Conservation (phyloP, 1,140 invertebrate genomes). For the Triops cancriformis region DNA sequence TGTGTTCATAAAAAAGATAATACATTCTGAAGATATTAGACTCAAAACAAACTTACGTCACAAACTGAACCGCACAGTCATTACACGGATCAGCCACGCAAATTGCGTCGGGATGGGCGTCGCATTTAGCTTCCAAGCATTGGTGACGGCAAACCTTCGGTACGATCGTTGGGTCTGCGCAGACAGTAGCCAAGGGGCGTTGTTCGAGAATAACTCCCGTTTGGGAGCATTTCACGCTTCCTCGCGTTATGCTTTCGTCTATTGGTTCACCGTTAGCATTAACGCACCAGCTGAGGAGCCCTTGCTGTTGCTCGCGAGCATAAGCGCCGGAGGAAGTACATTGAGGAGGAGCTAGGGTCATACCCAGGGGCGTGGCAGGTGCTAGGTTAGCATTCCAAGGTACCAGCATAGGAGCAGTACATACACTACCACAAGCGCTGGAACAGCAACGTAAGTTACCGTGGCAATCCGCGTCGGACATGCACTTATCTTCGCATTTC, state of each 20-base stretch:
- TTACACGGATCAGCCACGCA: constrained; percentile 43
- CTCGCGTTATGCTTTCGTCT: constrained; percentile 37
- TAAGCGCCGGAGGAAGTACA: constrained; percentile 37
- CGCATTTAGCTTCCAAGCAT: constrained; percentile 38
- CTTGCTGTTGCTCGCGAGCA: constrained; percentile 36
- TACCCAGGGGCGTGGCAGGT: constrained; percentile 32
- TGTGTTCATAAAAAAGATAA: not conserved
- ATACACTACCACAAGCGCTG: constrained; percentile 32
- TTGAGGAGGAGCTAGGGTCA: constrained; percentile 35
- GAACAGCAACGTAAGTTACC: constrained; percentile 32
- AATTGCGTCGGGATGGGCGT: constrained; percentile 39
- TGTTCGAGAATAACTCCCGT: constrained; percentile 36
- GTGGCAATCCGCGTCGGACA: constrained; percentile 32
- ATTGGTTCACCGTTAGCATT: constrained; percentile 36
- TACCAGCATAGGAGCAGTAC: constrained; percentile 23
- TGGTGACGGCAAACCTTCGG: constrained; percentile 38
- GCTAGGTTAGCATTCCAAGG: constrained; percentile 29
- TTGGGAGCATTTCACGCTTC: constrained; percentile 36
- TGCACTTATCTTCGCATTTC: constrained; percentile 31
- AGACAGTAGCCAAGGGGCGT: constrained; percentile 33
- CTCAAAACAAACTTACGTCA: constrained; percentile 29
- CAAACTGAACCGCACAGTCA: constrained; percentile 36
- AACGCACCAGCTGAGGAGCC: constrained; percentile 39
- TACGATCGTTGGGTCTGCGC: constrained; percentile 32
- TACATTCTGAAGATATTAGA: not conserved